Evolutionary conservation across 2,113 vertebrate species (phyloP), one percentile per base, ranked within the genome.

Genomic region (Mesitornis unicolor): DNA sequence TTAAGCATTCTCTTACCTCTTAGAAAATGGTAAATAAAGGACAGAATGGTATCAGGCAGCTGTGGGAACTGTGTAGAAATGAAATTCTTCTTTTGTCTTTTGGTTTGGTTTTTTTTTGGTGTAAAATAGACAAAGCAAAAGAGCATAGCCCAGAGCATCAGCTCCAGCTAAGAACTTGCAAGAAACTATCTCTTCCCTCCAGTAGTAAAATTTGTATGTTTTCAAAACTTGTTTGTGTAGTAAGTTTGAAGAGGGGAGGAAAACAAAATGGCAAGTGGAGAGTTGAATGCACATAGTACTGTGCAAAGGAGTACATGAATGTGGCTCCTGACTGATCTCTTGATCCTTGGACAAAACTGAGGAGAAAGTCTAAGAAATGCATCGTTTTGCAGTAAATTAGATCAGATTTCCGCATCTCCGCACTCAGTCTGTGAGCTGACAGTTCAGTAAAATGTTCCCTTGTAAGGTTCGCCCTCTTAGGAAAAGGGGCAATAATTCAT

Each of bases 401-500:
- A 98, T 98, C 96, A 98, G 97, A 98, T 99, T 98, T 98, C 98
- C 95, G 97, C 97, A 97, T 98, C 98, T 98, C 97, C 97, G 96
- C 98, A 93, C 98, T 98, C 98, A 97, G 98, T 98, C 98, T 98
- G 97, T 92, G 96, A 98, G 97, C 98, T 99, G 98, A 98, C 98
- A 99, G 98, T 98, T 98, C 98, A 97, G 97, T 98, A 98, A 98
- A 98, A 98, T 97, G 98, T 98, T 98, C 98, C 98, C 98, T 97
- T 98, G 98, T 98, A 98, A 98, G 98, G 97, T 98, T 98, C 93
- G 92, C 98, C 98, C 98, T 98, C 98, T 98, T 98, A 98, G 98
- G 98, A 97, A 98, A 98, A 98, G 98, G 98, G 98, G 98, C 98
- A 98, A 98, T 99, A 99, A 99, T 99, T 99, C 99, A 99, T 99